Conservation (phyloP, 2,888 invertebrate species). For the Iphiclides podalirius region DNA sequence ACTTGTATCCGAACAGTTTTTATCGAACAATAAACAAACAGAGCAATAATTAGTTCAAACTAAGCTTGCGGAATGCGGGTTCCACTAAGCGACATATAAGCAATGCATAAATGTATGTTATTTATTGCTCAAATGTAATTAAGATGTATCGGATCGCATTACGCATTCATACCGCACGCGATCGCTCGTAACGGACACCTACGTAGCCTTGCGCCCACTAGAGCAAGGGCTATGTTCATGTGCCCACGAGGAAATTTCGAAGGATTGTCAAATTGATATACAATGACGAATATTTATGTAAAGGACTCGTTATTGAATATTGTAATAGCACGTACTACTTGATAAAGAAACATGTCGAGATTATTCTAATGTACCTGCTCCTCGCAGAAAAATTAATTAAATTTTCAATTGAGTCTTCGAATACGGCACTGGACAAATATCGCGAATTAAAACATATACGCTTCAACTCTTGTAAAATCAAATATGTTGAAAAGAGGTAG, state of each 20-base stretch:
- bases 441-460: too few relatives aligned
- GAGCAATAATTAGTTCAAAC: too few relatives aligned
- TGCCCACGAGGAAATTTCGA: constrained; percentile 14
- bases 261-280: constrained; percentile 1
- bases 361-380: too few relatives aligned
- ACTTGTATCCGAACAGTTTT: too few relatives aligned
- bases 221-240: constrained; percentile 21
- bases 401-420: too few relatives aligned
- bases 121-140: constrained; percentile 26
- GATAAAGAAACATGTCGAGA: too few relatives aligned
- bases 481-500: too few relatives aligned
- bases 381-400: too few relatives aligned
- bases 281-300: constrained; percentile 2
- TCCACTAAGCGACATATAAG: constrained; percentile 19
- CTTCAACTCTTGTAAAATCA: too few relatives aligned
- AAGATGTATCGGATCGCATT: constrained; percentile 25
- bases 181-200: constrained; percentile 21
- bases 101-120: constrained; percentile 19
- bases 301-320: background rate
- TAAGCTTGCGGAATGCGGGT: constrained; percentile 7
- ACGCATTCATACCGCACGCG: constrained; percentile 20
- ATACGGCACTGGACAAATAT: too few relatives aligned
- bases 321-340: background rate
- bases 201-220: constrained; percentile 26
- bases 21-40: too few relatives aligned